Percentiles rank a stretch among this genome's conserved stretches.
phyloP scores from a whole-genome alignment of 2,797 vertebrate genomes.

The Alosa sapidissima region DNA sequence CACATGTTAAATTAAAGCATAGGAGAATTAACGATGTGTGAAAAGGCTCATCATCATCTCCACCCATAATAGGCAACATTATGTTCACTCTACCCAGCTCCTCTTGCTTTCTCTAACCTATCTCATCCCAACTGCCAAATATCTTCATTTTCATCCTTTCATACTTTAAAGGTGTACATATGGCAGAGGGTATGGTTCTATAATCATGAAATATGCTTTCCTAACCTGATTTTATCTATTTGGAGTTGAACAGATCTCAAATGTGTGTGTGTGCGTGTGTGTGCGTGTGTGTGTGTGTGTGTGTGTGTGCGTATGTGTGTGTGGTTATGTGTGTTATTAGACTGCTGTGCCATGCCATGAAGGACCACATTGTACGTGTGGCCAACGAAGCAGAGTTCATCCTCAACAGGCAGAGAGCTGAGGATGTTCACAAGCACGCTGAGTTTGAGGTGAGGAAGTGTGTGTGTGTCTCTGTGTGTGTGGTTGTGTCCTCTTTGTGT shows the following conservation, averaged over 20 bases:
- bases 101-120: slow-evolving; percentile 29
- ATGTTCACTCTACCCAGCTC: not conserved
- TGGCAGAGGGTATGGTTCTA: not conserved
- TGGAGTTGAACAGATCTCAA: slow-evolving; percentile 35
- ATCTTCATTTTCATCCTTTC: slow-evolving; percentile 24
- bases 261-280: slow-evolving; percentile 59
- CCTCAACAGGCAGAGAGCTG: slow-evolving; percentile 93
- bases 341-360: slow-evolving; percentile 96
- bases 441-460: slow-evolving; percentile 87
- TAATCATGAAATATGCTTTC: not conserved
- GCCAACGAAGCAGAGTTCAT: slow-evolving; percentile 98
- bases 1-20: slow-evolving; percentile 90
- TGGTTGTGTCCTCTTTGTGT: not conserved
- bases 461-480: not conserved
- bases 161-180: not conserved
- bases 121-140: slow-evolving; percentile 43
- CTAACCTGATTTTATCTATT: not conserved
- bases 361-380: slow-evolving; percentile 96
- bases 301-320: not conserved
- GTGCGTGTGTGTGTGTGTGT: not conserved
- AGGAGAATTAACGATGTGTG: slow-evolving; percentile 85
- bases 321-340: slow-evolving; percentile 61
- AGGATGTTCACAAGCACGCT: slow-evolving; percentile 96
- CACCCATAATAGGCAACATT: slow-evolving; percentile 54
- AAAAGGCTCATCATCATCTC: slow-evolving; percentile 87